Evolutionary conservation across 2,113 vertebrate species (phyloP).

Genomic region (Cyprinus carpio): DNA sequence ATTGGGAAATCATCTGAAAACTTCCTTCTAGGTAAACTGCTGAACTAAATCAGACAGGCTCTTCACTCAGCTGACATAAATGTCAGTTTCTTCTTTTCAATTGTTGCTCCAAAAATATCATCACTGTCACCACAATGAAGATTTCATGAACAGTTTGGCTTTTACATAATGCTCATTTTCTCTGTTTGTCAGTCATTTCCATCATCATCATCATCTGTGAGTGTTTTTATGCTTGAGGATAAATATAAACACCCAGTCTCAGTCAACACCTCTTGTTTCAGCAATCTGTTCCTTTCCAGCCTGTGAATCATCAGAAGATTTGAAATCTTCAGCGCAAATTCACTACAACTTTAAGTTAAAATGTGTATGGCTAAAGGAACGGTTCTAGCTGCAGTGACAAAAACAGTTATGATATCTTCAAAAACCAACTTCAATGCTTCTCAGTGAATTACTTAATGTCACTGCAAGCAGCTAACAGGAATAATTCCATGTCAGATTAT

Average conservation of each 20-base stretch:
- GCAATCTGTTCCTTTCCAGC: conserved; percentile 20
- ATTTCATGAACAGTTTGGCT: background rate
- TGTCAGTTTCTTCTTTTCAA: background rate
- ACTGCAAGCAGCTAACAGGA: background rate
- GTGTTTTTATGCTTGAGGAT: conserved; percentile 37
- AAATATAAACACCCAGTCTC: conserved; percentile 5
- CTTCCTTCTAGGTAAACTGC: background rate
- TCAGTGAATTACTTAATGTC: background rate
- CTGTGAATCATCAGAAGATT: background rate
- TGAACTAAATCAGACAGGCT: background rate
- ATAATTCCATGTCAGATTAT: conserved; percentile 4
- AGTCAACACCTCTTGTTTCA: conserved; percentile 15
- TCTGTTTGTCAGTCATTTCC: background rate
- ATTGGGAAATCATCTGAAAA: background rate
- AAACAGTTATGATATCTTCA: background rate
- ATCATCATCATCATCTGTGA: conserved; percentile 23
- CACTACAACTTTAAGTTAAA: background rate
- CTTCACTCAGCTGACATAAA: background rate
- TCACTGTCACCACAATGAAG: background rate
- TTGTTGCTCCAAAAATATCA: conserved; percentile 12
- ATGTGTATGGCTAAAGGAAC: background rate
- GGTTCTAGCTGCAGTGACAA: background rate
- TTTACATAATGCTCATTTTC: conserved; percentile 17
- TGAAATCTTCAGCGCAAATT: background rate
- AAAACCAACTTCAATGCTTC: background rate